Percentiles rank a stretch among this genome's conserved stretches.
Evolutionary conservation across 2,888 invertebrate species (phyloP).

Genomic region (Eurytoma californica): DNA sequence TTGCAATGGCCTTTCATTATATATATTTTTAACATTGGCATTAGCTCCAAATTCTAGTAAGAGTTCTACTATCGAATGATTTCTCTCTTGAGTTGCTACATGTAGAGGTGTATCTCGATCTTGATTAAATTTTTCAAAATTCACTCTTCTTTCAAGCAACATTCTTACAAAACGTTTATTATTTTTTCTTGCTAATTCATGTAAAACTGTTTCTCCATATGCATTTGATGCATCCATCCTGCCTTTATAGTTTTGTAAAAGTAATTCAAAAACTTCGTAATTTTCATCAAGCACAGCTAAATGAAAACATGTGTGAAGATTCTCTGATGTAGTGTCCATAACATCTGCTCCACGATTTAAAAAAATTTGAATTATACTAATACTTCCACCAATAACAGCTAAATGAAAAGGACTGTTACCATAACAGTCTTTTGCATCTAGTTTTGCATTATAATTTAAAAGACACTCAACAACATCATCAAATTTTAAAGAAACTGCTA

Average conservation of each 20-base stretch:
- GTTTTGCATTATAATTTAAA: constrained; percentile 16
- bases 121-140: constrained; percentile 17
- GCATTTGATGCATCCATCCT: constrained; percentile 14
- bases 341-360: constrained; percentile 11
- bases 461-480: constrained; percentile 34
- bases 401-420: constrained; percentile 38
- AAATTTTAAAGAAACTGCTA: constrained; percentile 11
- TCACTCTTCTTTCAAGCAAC: constrained; percentile 8
- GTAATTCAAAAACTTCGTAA: constrained; percentile 1
- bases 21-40: constrained; percentile 27
- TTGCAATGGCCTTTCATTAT: constrained; percentile 25
- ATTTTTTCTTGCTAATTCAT: constrained; percentile 17
- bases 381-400: not conserved
- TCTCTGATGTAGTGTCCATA: constrained; percentile 17
- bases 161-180: not conserved
- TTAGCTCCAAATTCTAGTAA: constrained; percentile 25
- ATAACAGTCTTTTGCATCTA: constrained; percentile 9
- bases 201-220: constrained; percentile 37
- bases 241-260: constrained; percentile 8
- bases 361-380: constrained; percentile 15
- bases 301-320: constrained; percentile 30
- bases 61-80: constrained; percentile 6
- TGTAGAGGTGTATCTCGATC: constrained; percentile 38
- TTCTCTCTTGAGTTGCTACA: constrained; percentile 30
- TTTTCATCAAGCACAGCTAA: constrained; percentile 29